Conservation (phyloP, 2,113 vertebrate genomes). For the Ramphastos sulfuratus region DNA sequence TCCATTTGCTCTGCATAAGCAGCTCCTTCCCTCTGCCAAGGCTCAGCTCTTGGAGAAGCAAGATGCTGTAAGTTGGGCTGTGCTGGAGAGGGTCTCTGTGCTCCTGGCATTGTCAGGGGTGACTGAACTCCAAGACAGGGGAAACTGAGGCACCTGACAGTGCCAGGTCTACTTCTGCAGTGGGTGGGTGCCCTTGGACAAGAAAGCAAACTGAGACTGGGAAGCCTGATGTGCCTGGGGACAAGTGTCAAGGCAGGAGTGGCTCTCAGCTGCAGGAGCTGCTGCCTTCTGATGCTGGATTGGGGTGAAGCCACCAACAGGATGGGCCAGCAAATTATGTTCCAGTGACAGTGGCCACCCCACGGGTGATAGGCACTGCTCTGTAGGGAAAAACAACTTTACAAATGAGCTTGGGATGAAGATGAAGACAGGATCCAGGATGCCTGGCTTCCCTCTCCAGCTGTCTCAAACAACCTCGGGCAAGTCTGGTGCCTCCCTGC, state of each 20-base stretch:
- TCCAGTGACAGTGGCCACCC: rapidly evolving
- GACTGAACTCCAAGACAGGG: neutral
- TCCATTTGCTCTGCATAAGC: conserved; percentile 61
- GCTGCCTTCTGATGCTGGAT: neutral
- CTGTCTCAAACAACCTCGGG: neutral
- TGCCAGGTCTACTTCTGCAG: neutral
- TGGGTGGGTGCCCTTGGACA: neutral
- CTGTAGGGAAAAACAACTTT: neutral
- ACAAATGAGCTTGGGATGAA: neutral
- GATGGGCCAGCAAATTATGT: neutral
- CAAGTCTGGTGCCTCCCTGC: neutral
- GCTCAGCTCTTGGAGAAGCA: neutral
- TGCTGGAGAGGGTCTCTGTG: neutral
- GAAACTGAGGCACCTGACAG: neutral
- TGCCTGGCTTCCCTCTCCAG: rapidly evolving
- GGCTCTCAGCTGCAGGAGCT: neutral
- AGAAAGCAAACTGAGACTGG: neutral
- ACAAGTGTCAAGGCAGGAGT: rapidly evolving
- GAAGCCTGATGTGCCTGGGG: neutral
- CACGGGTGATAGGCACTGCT: rapidly evolving
- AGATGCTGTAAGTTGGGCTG: neutral
- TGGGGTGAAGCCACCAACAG: neutral
- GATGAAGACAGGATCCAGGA: neutral
- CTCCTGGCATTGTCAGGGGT: rapidly evolving
- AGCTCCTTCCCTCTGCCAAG: conserved; percentile 48